These are phyloP conservation scores for Neelides folsomi DNA, from an alignment of 2,888 invertebrate species.

Conservation along the genomic window DNA sequence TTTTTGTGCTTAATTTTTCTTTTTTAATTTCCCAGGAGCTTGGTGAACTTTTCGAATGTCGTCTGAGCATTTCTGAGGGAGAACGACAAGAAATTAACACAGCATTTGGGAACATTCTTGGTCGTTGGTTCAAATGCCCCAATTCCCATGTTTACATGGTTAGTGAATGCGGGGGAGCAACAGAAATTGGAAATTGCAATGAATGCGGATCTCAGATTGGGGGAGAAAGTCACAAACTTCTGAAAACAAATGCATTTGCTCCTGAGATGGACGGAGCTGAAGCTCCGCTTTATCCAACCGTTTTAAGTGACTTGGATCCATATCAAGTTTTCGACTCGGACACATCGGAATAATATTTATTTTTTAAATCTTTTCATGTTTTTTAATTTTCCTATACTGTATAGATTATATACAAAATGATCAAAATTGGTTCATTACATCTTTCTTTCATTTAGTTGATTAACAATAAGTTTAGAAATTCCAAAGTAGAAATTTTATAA, in stretches of 20 bases:
- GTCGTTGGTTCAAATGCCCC: slow-evolving; percentile 55
- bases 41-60: slow-evolving; percentile 12
- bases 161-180: slow-evolving; percentile 55
- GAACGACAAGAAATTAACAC: slow-evolving; percentile 16
- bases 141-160: slow-evolving; percentile 56
- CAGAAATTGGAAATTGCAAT: slow-evolving; percentile 37
- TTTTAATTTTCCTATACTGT: not conserved
- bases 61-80: slow-evolving; percentile 18
- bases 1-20: no score
- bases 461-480: not conserved
- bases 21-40: slow-evolving; percentile 10
- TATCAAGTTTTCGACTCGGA: no score
- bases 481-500: no score
- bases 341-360: no score
- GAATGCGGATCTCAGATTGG: slow-evolving; percentile 39
- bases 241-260: slow-evolving; percentile 35
- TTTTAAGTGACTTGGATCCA: no score
- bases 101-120: slow-evolving; percentile 6
- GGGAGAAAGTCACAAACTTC: slow-evolving; percentile 40
- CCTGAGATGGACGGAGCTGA: slow-evolving; percentile 38
- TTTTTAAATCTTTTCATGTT: not conserved
- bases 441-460: not conserved
- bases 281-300: slow-evolving; percentile 10
- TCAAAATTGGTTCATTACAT: not conserved
- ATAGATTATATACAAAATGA: not conserved